Evolutionary conservation across 1,140 invertebrate genomes (phyloP), one percentile per base, ranked within the genome.

Genomic region (Bombus confusus): DNA sequence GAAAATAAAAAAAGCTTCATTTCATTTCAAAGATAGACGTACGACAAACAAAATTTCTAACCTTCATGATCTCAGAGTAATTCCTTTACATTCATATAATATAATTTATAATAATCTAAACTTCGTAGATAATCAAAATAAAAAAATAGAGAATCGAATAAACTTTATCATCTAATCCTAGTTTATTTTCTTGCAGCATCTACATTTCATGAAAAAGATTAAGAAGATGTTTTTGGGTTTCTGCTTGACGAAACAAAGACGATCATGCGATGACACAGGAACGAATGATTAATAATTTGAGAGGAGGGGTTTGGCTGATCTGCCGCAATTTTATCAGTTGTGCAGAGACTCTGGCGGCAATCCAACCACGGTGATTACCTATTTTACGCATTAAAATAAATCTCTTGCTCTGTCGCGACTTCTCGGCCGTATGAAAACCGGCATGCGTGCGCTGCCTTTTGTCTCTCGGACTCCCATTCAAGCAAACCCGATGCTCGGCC

Each of bases 321-420:
- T 15, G 66, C 73, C 57, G 43, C 68, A 78, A 87, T 87, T 80
- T 88, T 84, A 82, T 75, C 68, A 64, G 57, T 57, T 57, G 22
- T 57, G 41, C 64, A 31, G 72, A 34, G 43, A 37, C 22, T 88
- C 59, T 62, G 84, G 80, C 83, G 59, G 47, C 34, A 28, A 57
- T 89, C 86, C 88, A 89, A 66, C n/a, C 80, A 71, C 43, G 43
- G 64, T 79, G 81, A 87, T 88, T 87, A 62, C 39, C 84, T 80
- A 72, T 75, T 86, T 85, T 81, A 78, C 69, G 81, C 57, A 39
- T 89, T 68, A 71, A 76, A 89, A 81, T 72, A 85, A 85, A 80
- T 85, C 77, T 47, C 59, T 15, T 28, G 41, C 25, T 37, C 31
- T 47, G 9, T 34, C 37, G 22, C 37, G 68, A 37, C 34, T 39